Evolutionary conservation across 2,797 vertebrate species (phyloP).

Genomic region (Glossophaga mutica): DNA sequence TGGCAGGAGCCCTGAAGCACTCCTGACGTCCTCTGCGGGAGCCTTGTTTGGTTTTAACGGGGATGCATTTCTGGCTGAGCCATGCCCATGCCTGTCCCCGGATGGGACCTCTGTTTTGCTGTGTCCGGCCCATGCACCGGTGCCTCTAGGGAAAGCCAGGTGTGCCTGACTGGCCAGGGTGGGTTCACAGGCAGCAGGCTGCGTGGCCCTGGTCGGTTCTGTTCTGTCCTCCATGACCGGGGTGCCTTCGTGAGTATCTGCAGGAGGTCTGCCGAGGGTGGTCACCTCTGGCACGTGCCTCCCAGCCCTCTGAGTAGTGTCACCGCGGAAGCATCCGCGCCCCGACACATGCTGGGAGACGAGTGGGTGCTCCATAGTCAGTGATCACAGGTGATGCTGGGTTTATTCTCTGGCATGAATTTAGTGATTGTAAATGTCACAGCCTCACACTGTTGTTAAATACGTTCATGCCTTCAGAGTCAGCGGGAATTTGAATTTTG

Average conservation of each 20-base stretch:
- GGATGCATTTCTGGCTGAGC: not conserved
- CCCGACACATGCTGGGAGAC: not conserved
- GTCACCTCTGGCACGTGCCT: accelerated
- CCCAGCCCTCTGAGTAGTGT: not conserved
- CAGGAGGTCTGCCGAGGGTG: not conserved
- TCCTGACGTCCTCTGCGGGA: not conserved
- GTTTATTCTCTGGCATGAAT: constrained; percentile 33
- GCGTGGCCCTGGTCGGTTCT: not conserved
- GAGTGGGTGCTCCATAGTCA: not conserved
- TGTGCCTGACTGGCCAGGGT: not conserved
- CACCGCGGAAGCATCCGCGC: accelerated
- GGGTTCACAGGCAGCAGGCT: not conserved
- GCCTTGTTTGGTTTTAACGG: not conserved
- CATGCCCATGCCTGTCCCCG: not conserved
- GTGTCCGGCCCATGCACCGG: not conserved
- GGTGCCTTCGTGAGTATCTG: not conserved
- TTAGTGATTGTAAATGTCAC: constrained; percentile 30
- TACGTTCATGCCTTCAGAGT: constrained; percentile 31
- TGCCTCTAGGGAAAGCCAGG: not conserved
- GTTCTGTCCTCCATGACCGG: not conserved
- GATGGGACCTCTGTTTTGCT: not conserved
- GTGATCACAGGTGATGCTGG: not conserved
- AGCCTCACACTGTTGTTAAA: not conserved
- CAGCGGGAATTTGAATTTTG: constrained; percentile 33
- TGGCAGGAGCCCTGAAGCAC: not conserved